Evolutionary conservation across 1,140 invertebrate genomes (phyloP).

Genomic region (Penaeus indicus): DNA sequence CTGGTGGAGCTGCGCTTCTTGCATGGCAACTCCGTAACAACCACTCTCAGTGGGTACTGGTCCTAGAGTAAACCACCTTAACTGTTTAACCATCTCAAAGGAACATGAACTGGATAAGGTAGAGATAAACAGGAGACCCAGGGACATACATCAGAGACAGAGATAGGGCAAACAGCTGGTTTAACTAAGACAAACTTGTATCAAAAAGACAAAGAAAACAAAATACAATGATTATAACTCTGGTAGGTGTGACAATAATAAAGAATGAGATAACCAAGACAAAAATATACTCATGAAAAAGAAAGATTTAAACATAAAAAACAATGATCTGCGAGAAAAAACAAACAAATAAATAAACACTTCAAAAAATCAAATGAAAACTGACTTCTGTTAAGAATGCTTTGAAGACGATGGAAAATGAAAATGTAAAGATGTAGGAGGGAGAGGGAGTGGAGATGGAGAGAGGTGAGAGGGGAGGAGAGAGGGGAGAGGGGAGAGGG

Average conservation of each 20-base stretch:
- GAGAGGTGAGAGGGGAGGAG: no score
- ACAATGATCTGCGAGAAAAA: no score
- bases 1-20: slow-evolving; percentile 51
- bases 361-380: background rate
- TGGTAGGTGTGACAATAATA: no score
- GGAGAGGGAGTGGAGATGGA: background rate
- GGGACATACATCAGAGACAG: background rate
- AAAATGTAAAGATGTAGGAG: background rate
- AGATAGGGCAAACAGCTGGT: no score
- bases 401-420: background rate
- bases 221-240: no score
- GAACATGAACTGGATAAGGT: background rate
- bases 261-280: no score
- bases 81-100: background rate
- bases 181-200: no score
- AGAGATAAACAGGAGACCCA: background rate
- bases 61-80: background rate
- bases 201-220: no score
- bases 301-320: no score
- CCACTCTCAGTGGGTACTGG: slow-evolving; percentile 47
- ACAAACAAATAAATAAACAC: background rate
- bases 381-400: background rate
- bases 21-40: slow-evolving; percentile 50
- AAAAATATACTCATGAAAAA: no score
- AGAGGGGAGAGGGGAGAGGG: no score